Base-by-base conservation (phyloP, 2,888 invertebrate species). In the Tipula unca region DNA sequence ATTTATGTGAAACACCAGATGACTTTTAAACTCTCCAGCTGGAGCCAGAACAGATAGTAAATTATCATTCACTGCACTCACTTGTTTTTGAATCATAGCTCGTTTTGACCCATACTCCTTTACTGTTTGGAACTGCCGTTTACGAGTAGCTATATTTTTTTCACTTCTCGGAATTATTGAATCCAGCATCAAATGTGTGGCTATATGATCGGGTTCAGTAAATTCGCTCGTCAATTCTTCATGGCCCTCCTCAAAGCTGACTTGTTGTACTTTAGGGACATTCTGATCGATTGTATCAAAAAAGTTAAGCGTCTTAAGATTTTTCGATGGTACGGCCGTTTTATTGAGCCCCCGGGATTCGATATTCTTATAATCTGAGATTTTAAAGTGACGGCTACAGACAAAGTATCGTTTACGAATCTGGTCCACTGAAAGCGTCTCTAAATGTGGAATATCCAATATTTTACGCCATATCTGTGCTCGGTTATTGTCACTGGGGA, bases 301-400 rank as follows among this genome's bases (percentile, higher is more conserved):
- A 85, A 54, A n/a, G 32, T 86, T 86, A 0, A 88, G 85, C n/a
- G 87, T 48, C 4, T 85, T 87, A 0, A 89, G 83, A 87, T 88
- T 88, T n/a, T 89, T 69, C 4, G 87, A 87, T 0, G 89, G 89
- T 32, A 88, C 42, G 4, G 88, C 89, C 0, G 87, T 88, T 85
- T 86, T 87, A 86, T 89, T 89, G 17, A 89, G 86, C 29, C 87
- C 85, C 5, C 88, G 87, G 0, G 89, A 88, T n/a, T 87, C 85
- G 0, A 86, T 8, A 87, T 89, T 87, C 36, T 87, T 88, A 42
- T 89, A 89, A 42, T 89, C 88, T n/a, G 48, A n/a, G 10, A 85
- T 85, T 0, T 88, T 87, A 87, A 89, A 89, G 85, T 89, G 89
- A 4, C 88, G 87, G 14, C 88, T 86, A 35, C 89, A 89, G 3